phyloP scores from a whole-genome alignment of 2,888 invertebrate genomes.

The Julus scanicus region DNA sequence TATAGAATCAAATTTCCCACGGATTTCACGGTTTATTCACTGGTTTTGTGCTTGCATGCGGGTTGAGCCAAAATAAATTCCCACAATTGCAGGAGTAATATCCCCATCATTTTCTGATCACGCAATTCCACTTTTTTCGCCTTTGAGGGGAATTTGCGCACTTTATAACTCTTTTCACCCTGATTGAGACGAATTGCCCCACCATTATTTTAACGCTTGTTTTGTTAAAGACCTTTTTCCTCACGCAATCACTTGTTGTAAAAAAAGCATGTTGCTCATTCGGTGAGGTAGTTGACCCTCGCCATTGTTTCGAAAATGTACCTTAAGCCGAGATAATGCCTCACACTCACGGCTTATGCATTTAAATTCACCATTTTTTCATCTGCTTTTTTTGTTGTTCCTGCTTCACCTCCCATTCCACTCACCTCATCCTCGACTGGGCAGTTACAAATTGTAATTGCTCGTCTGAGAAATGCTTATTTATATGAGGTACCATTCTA shows the following conservation, averaged over 20 bases:
- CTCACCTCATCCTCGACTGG: neutral
- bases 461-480: neutral
- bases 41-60: no score
- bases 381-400: no score
- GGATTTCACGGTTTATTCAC: no score
- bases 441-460: neutral
- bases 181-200: neutral
- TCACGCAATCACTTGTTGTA: neutral
- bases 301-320: neutral
- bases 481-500: constrained; percentile 32
- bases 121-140: no score
- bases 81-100: no score
- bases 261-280: neutral
- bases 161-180: neutral
- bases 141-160: no score
- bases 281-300: neutral
- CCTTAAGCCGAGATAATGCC: neutral
- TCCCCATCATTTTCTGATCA: no score
- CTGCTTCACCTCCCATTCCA: neutral
- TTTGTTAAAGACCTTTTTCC: no score
- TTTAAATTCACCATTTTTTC: neutral
- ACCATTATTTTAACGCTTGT: neutral
- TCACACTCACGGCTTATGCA: neutral
- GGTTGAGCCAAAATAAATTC: no score
- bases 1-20: no score